phyloP scores from a whole-genome alignment of 2,113 vertebrate species.

The Myotis lucifugus region DNA sequence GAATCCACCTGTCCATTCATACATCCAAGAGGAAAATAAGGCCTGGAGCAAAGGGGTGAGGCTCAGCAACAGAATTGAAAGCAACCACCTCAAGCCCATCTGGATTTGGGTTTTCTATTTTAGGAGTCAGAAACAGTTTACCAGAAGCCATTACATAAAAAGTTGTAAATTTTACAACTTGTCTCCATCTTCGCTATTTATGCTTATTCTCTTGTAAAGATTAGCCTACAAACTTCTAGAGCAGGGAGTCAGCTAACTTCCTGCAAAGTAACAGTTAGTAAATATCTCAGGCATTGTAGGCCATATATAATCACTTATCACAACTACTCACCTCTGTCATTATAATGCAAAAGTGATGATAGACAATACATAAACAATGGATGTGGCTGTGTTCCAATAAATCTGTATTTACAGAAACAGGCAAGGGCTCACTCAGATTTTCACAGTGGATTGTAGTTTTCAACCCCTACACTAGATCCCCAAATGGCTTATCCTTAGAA shows the following conservation, averaged over 20 bases:
- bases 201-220: conserved; percentile 6
- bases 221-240: background rate
- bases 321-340: background rate
- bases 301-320: background rate
- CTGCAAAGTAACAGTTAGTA: conserved; percentile 31
- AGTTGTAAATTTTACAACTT: conserved; percentile 30
- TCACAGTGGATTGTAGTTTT: background rate
- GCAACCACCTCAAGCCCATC: background rate
- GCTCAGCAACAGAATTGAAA: background rate
- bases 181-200: background rate
- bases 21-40: background rate
- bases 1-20: background rate
- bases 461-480: background rate
- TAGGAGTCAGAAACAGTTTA: conserved; percentile 16
- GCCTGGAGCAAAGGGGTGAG: background rate
- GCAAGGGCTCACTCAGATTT: background rate
- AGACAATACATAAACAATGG: background rate
- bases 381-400: background rate
- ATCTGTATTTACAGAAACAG: conserved; percentile 27
- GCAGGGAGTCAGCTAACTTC: background rate
- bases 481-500: conserved; percentile 25
- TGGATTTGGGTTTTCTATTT: background rate
- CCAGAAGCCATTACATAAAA: conserved; percentile 23
- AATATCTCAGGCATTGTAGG: background rate
- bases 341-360: background rate